Percentiles rank a stretch among this genome's conserved stretches.
phyloP scores from a whole-genome alignment of 2,113 vertebrate genomes.

The Esox niger region DNA sequence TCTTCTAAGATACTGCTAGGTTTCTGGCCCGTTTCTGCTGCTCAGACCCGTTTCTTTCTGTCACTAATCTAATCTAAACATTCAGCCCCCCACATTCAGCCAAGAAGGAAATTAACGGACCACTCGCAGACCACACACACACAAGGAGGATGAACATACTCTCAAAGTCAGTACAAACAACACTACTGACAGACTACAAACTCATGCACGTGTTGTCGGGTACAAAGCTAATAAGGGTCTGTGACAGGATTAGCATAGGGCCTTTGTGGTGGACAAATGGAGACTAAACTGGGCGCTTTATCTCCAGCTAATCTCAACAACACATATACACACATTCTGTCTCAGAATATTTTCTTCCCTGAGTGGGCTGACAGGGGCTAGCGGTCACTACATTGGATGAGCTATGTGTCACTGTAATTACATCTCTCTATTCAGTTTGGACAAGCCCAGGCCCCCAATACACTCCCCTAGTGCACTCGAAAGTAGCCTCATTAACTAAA shows the following conservation, averaged over 20 bases:
- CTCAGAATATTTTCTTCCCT: constrained; percentile 21
- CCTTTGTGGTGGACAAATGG: constrained; percentile 29
- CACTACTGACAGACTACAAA: no score
- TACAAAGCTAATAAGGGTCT: constrained; percentile 32
- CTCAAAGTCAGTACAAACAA: constrained; percentile 8
- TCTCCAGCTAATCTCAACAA: constrained; percentile 46
- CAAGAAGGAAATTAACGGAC: constrained; percentile 66
- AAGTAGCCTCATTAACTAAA: no score
- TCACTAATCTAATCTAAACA: constrained; percentile 62
- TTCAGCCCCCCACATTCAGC: constrained; percentile 47
- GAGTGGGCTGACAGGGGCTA: constrained; percentile 41
- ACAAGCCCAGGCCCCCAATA: background rate
- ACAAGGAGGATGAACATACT: constrained; percentile 48
- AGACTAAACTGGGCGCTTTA: constrained; percentile 31
- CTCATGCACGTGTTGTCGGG: background rate
- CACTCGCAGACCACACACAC: constrained; percentile 52
- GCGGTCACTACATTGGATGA: constrained; percentile 20
- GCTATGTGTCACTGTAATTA: constrained; percentile 53
- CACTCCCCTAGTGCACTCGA: background rate
- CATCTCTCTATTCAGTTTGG: constrained; percentile 34
- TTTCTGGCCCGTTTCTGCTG: background rate
- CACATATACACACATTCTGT: background rate
- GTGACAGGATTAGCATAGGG: constrained; percentile 41
- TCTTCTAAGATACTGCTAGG: background rate
- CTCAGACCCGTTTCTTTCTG: constrained; percentile 25